Base-by-base conservation (phyloP, 2,113 vertebrate genomes). In the Mungos mungo region DNA sequence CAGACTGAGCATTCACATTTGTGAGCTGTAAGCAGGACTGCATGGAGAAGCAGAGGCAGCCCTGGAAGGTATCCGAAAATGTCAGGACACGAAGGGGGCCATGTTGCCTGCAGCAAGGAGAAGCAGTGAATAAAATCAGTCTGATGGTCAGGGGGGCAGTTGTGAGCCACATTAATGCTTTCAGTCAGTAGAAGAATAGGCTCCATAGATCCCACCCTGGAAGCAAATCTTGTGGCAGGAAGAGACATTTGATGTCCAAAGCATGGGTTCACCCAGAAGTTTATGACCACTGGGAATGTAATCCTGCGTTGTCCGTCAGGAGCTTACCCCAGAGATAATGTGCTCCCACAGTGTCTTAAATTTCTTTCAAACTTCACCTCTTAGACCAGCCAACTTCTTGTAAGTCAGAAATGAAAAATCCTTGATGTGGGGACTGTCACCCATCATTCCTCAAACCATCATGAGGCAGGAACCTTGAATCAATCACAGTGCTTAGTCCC, bases 401-500 rank as follows among this genome's bases (percentile, higher is more conserved):
- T 2, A 16, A 38, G 50, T 29, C 54, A 38, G 41, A 47, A 50
- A 41, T 45, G 81, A 66, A 33, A 63, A n/a, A n/a, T 33, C 23
- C 0, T 9, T 41, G 63, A 25, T 50, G 0, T 0, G 0, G 0
- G 3, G 25, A 54, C 25, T 2, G 5, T 16, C 0, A 0, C 6
- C 38, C 18, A 15, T 60, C 14, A 1, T 68, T 25, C 41, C 79
- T 90, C 33, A 1, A 31, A 16, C n/a, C 63, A 54, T 16, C 3
- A 0, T 18, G 27, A 45, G 19, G 0, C 2, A n/a, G 65, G 6
- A 47, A 1, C 4, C 27, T 33, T 9, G 31, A 81, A 11, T 66
- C 13, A 10, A 15, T 41, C 79, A 47, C 0, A 5, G 14, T 1
- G 1, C 45, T 52, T 2, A 2, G 45, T 57, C 35, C 9, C 54